Evolutionary conservation across 2,888 invertebrate species (phyloP), one percentile per base, ranked within the genome.

Genomic region (Euphydryas editha): DNA sequence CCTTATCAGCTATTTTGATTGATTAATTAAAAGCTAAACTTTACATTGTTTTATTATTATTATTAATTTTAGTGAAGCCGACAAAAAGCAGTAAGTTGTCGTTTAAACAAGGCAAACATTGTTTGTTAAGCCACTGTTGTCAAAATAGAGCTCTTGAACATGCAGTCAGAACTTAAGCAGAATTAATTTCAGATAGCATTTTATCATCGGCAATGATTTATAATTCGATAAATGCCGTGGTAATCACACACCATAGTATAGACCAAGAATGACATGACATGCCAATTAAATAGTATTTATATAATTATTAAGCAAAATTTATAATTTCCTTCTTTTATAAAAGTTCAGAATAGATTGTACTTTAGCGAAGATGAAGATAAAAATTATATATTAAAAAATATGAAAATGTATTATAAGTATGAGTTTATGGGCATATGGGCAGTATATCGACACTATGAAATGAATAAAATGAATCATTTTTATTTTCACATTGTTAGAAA

Each of bases 101-200:
- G 8, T 59, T 65, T 60, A 58, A 42, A 54, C 42, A 58, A 51
- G 51, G 42, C 42, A 58, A 42, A 20, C 30, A 36, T 20, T 10
- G 20, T n/a, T 15, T 13, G n/a, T 24, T 51, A 36, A 13, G 8
- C n/a, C 49, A 10, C 39, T 49, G 51, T 63, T 21, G 39, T 42
- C 39, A 24, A 49, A 24, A 58, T 15, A 42, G 30, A 63, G 58
- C 42, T 51, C 42, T 30, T 54, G 30, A 36, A 18, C 58, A 58
- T 63, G 63, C 63, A 63, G 57, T 58, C 44, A 63, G 49, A 58
- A 44, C 11, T 63, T 39, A 63, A 63, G 58, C 63, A 30, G 46
- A 47, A 51, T 51, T 18, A 42, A 51, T 42, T 30, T n/a, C 8
- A 44, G 42, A n/a, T 51, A 51, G 49, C n/a, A 51, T 51, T 13